A percentile compares a stretch with the other conserved stretches of the same genome.
Conservation (phyloP, 2,113 vertebrate genomes). For the Plecotus auritus region DNA sequence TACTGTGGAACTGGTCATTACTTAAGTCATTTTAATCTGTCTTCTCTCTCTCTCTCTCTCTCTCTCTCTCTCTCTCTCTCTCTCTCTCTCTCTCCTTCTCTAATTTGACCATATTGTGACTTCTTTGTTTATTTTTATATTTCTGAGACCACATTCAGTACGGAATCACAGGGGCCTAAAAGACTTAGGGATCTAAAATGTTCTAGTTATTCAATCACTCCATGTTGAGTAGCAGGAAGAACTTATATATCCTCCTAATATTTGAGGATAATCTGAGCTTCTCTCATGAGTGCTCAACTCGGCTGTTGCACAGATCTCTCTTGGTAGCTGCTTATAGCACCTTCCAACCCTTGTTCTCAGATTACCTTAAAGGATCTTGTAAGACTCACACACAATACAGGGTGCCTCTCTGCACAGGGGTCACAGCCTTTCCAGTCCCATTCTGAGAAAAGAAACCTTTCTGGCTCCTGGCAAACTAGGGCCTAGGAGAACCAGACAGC, state of each 20-base stretch:
- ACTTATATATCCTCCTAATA: not conserved
- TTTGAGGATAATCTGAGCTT: not conserved
- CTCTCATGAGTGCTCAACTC: not conserved
- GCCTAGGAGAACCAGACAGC: not conserved
- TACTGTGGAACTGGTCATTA: not conserved
- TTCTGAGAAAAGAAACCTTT: not conserved
- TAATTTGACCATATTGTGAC: not conserved
- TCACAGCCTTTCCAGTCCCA: not conserved
- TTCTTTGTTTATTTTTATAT: not conserved
- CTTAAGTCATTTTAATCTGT: not conserved
- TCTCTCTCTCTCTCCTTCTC: not conserved
- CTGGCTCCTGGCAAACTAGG: not conserved
- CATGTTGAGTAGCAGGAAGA: not conserved
- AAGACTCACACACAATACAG: not conserved
- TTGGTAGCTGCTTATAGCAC: not conserved
- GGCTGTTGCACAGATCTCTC: not conserved
- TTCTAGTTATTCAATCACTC: not conserved
- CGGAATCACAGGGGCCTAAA: not conserved
- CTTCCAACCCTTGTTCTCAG: not conserved
- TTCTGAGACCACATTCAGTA: not conserved
- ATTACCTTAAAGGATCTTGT: not conserved
- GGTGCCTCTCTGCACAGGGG: not conserved
- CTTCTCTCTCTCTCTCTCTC: not conserved
- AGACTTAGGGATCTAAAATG: not conserved
- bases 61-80: not conserved